Evolutionary conservation across 2,888 invertebrate species (phyloP).

Genomic region (Pandemis cinnamomeana): DNA sequence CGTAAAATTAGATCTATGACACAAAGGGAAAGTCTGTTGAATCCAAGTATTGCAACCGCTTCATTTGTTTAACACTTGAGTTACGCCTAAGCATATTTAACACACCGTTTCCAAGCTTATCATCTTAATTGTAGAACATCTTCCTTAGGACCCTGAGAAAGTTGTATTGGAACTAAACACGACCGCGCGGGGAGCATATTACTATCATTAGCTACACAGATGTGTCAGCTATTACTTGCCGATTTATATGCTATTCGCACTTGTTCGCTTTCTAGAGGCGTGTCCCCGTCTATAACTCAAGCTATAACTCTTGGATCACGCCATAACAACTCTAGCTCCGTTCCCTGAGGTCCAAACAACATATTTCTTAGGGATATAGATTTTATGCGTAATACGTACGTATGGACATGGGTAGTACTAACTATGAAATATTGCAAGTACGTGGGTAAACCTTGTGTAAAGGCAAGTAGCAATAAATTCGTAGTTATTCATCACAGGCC

Average conservation of each 20-base stretch:
- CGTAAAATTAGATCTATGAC: not conserved
- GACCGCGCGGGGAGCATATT: slow-evolving; percentile 29
- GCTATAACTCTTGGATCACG: slow-evolving; percentile 34
- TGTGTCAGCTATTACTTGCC: slow-evolving; percentile 33
- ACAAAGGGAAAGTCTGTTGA: not conserved
- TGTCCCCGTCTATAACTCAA: slow-evolving; percentile 32
- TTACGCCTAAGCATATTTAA: not conserved
- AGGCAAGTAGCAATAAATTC: slow-evolving; percentile 39
- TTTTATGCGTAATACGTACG: slow-evolving; percentile 34
- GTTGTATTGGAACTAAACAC: slow-evolving; percentile 12
- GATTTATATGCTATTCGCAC: slow-evolving; percentile 39
- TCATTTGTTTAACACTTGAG: not conserved
- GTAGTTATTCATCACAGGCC: slow-evolving; percentile 37
- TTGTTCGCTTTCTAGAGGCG: slow-evolving; percentile 35
- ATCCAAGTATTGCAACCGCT: not conserved
- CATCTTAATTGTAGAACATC: not conserved
- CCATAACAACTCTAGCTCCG: slow-evolving; percentile 29
- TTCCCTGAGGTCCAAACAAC: slow-evolving; percentile 35
- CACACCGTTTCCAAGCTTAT: not conserved
- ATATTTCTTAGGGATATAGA: slow-evolving; percentile 29
- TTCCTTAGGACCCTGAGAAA: slow-evolving; percentile 18
- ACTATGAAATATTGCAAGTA: slow-evolving; percentile 38
- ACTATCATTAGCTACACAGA: slow-evolving; percentile 31
- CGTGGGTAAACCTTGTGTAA: slow-evolving; percentile 39
- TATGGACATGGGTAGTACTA: slow-evolving; percentile 38